These are phyloP conservation scores for Elgaria multicarinata DNA, from an alignment of 2,113 vertebrate species.

Conservation along the genomic window DNA sequence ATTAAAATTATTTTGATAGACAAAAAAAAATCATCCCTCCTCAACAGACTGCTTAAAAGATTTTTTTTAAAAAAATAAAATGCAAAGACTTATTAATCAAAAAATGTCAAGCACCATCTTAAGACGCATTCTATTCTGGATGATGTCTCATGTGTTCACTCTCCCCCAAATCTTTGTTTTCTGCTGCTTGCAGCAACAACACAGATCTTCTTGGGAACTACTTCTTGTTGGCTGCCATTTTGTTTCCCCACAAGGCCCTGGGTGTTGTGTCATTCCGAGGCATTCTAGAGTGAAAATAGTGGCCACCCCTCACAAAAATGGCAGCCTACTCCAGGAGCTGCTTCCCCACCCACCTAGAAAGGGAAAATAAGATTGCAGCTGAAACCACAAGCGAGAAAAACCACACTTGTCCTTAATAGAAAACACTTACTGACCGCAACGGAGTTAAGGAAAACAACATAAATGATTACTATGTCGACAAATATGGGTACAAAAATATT, in stretches of 20 bases:
- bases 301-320: neutral
- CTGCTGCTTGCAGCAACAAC: too few relatives aligned
- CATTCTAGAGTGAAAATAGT: neutral
- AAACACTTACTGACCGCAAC: too few relatives aligned
- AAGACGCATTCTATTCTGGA: neutral
- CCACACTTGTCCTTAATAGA: too few relatives aligned
- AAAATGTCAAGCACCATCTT: neutral
- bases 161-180: too few relatives aligned
- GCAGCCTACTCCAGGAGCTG: neutral
- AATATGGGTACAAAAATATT: too few relatives aligned
- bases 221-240: neutral
- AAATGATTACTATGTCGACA: too few relatives aligned
- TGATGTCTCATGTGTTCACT: neutral
- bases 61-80: neutral
- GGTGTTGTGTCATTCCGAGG: neutral
- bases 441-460: too few relatives aligned
- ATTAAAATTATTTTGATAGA: neutral
- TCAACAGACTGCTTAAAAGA: neutral
- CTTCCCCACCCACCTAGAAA: too few relatives aligned
- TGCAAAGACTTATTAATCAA: neutral
- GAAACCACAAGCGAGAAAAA: too few relatives aligned
- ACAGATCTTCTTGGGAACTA: neutral
- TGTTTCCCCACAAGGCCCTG: neutral
- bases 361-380: neutral
- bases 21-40: neutral